phyloP scores from a whole-genome alignment of 2,888 invertebrate genomes.

The Therioaphis trifolii region DNA sequence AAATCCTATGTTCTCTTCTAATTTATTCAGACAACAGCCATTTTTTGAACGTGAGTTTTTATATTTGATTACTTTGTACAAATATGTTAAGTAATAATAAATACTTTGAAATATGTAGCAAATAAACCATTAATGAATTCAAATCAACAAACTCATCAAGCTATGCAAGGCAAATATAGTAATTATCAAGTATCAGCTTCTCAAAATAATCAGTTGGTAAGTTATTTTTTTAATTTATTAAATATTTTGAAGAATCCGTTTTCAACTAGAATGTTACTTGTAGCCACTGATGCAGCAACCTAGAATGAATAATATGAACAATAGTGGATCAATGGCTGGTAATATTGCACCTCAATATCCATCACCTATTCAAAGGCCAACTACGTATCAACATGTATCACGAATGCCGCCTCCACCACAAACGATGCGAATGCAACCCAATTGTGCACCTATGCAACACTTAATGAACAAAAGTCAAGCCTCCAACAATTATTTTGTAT shows the following conservation, averaged over 20 bases:
- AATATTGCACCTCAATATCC: conserved; percentile 59
- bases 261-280: not conserved
- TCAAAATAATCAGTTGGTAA: conserved; percentile 60
- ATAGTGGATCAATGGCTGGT: conserved; percentile 52
- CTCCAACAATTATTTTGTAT: conserved; percentile 52
- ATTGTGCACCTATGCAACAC: conserved; percentile 55
- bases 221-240: not conserved
- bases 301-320: conserved; percentile 49
- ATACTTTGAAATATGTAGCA: not conserved
- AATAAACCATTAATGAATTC: conserved; percentile 57
- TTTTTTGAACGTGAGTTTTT: conserved; percentile 46
- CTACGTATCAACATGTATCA: conserved; percentile 42
- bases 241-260: not conserved
- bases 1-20: conserved; percentile 55
- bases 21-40: conserved; percentile 57
- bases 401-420: conserved; percentile 60
- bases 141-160: conserved; percentile 59
- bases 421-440: conserved; percentile 52
- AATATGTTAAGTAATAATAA: not conserved
- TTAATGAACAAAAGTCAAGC: conserved; percentile 59
- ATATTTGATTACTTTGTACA: not conserved
- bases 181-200: conserved; percentile 59
- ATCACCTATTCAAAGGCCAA: conserved; percentile 57
- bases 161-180: conserved; percentile 57
- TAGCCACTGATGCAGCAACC: conserved; percentile 56